Base-by-base conservation (phyloP, 1,140 invertebrate genomes). In the Meloidogyne exigua region DNA sequence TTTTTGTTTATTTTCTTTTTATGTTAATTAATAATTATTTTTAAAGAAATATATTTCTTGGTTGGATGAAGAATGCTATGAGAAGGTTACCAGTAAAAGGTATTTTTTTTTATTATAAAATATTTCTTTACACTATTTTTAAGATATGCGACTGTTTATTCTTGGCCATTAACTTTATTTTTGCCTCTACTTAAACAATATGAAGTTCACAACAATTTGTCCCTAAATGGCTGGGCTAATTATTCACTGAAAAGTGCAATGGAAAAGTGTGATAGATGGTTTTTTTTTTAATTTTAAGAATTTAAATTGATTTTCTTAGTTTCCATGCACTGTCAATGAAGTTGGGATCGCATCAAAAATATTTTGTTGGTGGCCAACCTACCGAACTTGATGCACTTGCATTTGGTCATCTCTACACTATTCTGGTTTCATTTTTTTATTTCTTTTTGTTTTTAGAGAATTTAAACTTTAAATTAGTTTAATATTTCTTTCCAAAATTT, bases 371-470 rank as follows among this genome's bases (percentile, higher is more conserved):
- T 11, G 72, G 44, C 4, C 76, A 79, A 36, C 87, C 95, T 3
- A 96, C 94, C 25, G 94, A 97, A 88, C 88, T 98, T 81, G 95
- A 99, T 89, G 95, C 95, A 13, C 88, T 97, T n/a, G 92, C 96
- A 0, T 98, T 96, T 90, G 96, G 95, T 25, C 95, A 98, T 88
- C 89, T 98, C n/a, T 95, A 93, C 83, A 93, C 93, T 0, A 91
- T 98, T 75, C 88, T 97, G 18, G 95, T 94, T 11, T 95, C 93
- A 21, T 66, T 26, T 26, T 25, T 25, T 25, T 66, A 4, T 66
- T 66, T 32, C 5, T 10, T 21, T 23, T 18, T 21, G 5, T n/a
- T 25, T 66, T 26, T 23, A n/a, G n/a, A n/a, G n/a, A n/a, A n/a
- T n/a, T n/a, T n/a, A n/a, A n/a, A n/a, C n/a, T n/a, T n/a, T n/a